A percentile compares a stretch with the other conserved stretches of the same genome.
Evolutionary conservation across 2,113 vertebrate genomes (phyloP).

Genomic region (Phainopepla nitens): DNA sequence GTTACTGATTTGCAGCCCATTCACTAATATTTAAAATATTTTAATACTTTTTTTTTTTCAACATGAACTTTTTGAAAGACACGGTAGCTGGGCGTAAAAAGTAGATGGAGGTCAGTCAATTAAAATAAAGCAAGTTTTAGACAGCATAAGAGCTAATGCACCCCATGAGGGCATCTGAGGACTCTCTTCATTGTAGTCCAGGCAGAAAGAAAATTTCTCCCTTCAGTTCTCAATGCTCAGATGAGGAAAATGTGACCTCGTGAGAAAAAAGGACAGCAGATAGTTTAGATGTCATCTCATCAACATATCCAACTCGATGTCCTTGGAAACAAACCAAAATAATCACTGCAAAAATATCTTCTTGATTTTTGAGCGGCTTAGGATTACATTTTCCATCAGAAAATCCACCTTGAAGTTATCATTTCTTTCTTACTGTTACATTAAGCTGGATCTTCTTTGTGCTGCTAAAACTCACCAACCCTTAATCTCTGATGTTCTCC

Average conservation of each 20-base stretch:
- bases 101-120: neutral
- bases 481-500: constrained; percentile 5
- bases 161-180: neutral
- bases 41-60: neutral
- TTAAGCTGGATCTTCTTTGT: constrained; percentile 45
- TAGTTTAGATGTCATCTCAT: neutral
- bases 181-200: neutral
- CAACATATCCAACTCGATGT: neutral
- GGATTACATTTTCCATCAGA: constrained; percentile 14
- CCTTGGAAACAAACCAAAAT: neutral
- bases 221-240: neutral
- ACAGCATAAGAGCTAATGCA: neutral
- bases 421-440: neutral
- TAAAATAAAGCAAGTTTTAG: neutral
- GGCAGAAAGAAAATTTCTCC: neutral
- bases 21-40: neutral
- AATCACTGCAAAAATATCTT: neutral
- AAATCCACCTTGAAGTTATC: constrained; percentile 24
- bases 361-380: neutral
- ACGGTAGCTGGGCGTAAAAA: neutral
- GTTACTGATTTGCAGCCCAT: neutral
- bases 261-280: neutral
- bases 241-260: neutral
- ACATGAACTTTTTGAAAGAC: neutral
- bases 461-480: neutral